phyloP scores from a whole-genome alignment of 2,797 vertebrate species.

The Clarias fuscus region DNA sequence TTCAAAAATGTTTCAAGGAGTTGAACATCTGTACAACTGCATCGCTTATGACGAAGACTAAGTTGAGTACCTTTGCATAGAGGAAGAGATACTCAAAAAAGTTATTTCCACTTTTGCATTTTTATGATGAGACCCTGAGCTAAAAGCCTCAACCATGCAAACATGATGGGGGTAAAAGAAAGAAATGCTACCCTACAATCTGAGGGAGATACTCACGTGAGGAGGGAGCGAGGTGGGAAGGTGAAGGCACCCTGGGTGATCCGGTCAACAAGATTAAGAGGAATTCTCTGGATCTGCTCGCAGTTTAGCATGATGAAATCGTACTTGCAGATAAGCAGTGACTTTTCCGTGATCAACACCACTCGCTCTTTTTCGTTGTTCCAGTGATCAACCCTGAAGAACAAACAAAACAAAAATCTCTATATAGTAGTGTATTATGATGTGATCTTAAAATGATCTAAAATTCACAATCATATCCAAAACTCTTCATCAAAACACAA shows the following conservation, averaged over 20 bases:
- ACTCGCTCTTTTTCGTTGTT: constrained; percentile 85
- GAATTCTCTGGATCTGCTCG: constrained; percentile 76
- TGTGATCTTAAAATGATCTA: not conserved
- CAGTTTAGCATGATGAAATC: constrained; percentile 81
- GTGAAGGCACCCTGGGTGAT: constrained; percentile 74
- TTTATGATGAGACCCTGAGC: not conserved
- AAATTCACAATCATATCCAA: not conserved
- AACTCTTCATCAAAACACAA: not conserved
- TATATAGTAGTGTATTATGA: not conserved
- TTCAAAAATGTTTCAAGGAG: too few species aligned
- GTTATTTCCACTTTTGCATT: too few species aligned
- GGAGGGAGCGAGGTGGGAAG: constrained; percentile 76
- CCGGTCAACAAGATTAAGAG: constrained; percentile 69
- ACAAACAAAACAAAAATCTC: not conserved
- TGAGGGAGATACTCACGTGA: constrained; percentile 71
- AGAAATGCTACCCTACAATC: not conserved
- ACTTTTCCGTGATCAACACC: constrained; percentile 71
- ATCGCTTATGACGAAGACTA: too few species aligned
- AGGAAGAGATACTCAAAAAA: too few species aligned
- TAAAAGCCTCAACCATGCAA: not conserved
- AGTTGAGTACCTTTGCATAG: too few species aligned
- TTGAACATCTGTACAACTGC: too few species aligned
- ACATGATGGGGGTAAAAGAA: not conserved
- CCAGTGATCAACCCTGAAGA: constrained; percentile 81
- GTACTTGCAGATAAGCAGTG: constrained; percentile 81